These are phyloP conservation scores for Chloroclystis v-ata DNA, from an alignment of 2,888 invertebrate genomes.

Conservation along the genomic window DNA sequence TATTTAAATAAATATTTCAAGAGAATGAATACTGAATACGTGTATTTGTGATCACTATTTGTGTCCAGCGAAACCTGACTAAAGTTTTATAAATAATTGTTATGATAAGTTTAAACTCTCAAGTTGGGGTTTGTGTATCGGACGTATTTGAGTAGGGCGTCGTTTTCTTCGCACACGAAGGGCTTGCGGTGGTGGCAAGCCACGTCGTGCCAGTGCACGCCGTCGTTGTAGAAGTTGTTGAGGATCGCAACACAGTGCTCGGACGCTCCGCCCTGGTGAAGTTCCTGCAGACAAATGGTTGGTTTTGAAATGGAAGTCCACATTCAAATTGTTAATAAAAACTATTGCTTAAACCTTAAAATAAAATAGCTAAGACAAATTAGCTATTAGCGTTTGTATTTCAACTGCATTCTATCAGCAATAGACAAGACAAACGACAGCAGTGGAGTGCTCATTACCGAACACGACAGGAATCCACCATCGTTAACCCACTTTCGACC, in stretches of 20 bases:
- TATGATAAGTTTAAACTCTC: slow-evolving; percentile 75
- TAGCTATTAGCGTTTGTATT: too few species aligned
- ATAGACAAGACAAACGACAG: too few species aligned
- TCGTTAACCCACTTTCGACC: slow-evolving; percentile 17
- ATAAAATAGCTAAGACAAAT: too few species aligned
- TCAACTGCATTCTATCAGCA: too few species aligned
- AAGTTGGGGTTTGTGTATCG: slow-evolving; percentile 89
- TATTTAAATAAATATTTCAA: too few species aligned
- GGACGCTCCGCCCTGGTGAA: slow-evolving; percentile 87
- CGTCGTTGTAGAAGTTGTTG: slow-evolving; percentile 94
- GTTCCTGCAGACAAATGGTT: slow-evolving; percentile 71
- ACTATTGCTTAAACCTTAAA: too few species aligned
- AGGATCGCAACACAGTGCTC: slow-evolving; percentile 92
- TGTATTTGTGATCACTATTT: slow-evolving; percentile 14
- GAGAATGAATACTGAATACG: too few species aligned
- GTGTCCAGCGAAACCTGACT: slow-evolving; percentile 21
- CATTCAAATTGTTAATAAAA: not conserved
- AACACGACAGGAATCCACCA: not conserved
- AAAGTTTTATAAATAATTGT: slow-evolving; percentile 28
- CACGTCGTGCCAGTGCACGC: slow-evolving; percentile 94
- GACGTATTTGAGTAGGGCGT: slow-evolving; percentile 90
- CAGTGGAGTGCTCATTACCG: not conserved
- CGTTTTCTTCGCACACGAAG: slow-evolving; percentile 93
- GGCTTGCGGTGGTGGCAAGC: slow-evolving; percentile 94
- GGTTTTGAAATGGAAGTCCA: not conserved